Conservation (phyloP, 23 tunicate species). For the Clavelina lepadiformis region DNA sequence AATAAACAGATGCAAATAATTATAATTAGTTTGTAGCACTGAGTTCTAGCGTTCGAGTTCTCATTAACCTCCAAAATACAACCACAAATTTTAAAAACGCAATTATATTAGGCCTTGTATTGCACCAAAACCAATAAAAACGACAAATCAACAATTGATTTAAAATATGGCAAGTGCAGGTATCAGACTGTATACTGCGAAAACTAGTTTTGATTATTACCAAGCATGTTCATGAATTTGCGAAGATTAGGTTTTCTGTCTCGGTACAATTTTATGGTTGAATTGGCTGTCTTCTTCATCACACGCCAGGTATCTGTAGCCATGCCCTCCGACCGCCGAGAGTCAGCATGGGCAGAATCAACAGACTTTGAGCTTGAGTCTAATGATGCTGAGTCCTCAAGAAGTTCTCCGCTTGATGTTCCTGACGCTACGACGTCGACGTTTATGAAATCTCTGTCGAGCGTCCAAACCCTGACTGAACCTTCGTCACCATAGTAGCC, state of each 20-base stretch:
- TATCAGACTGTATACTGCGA: background rate
- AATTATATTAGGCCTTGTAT: too few species aligned
- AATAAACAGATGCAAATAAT: too few species aligned
- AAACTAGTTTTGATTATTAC: constrained; percentile 9
- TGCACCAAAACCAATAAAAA: too few species aligned
- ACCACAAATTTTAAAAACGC: too few species aligned
- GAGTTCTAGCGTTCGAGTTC: too few species aligned
- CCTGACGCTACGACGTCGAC: constrained; percentile 4
- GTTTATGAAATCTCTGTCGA: constrained; percentile 5
- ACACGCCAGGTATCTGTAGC: constrained; percentile 13
- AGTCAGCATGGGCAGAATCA: constrained; percentile 16
- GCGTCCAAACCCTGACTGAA: constrained; percentile 32
- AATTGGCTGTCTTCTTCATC: constrained; percentile 21
- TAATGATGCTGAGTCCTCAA: constrained; percentile 26
- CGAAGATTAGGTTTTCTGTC: constrained; percentile 27
- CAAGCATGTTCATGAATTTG: constrained; percentile 28
- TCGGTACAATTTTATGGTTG: constrained; percentile 17
- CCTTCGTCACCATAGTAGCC: constrained; percentile 43
- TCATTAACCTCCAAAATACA: too few species aligned
- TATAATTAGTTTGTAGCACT: too few species aligned
- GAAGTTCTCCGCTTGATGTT: constrained; percentile 7
- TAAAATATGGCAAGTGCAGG: too few species aligned
- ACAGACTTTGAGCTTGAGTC: constrained; percentile 52
- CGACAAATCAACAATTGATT: too few species aligned
- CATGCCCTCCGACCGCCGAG: background rate